Conservation (phyloP, 2,113 vertebrate genomes). For the Peucedramus taeniatus region DNA sequence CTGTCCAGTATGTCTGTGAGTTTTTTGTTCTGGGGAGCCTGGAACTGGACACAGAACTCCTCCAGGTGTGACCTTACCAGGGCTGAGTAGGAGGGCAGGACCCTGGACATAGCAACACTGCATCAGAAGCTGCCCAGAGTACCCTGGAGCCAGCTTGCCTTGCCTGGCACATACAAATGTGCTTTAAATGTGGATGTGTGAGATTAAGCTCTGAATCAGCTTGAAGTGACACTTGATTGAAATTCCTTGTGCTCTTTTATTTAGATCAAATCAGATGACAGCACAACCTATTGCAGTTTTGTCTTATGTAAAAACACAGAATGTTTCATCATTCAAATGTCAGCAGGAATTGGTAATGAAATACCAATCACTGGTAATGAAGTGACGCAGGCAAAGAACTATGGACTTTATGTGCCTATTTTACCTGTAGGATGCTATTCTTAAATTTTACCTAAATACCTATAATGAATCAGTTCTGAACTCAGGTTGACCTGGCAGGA, state of each 20-base stretch:
- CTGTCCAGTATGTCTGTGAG: background rate
- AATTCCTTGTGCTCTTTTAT: constrained; percentile 22
- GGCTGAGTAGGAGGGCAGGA: background rate
- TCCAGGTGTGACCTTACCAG: background rate
- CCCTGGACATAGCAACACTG: rapidly evolving
- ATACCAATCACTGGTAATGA: background rate
- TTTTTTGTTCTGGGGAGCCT: background rate
- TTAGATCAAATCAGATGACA: background rate
- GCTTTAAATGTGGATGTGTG: background rate
- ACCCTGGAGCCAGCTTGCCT: rapidly evolving
- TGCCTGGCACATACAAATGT: background rate
- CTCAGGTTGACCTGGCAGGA: background rate
- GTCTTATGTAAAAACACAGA: background rate
- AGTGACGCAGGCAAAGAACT: background rate
- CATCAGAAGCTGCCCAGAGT: background rate
- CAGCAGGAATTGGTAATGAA: background rate
- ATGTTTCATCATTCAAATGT: constrained; percentile 1
- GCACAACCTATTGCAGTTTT: background rate
- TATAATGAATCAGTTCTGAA: background rate
- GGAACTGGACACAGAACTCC: background rate
- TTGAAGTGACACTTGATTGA: constrained; percentile 29
- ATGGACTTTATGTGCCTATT: background rate
- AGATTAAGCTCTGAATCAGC: constrained; percentile 25
- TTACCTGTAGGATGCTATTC: background rate
- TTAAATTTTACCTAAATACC: background rate